Evolutionary conservation across 1,140 invertebrate genomes (phyloP).

Genomic region (Armadillidium nasatum): DNA sequence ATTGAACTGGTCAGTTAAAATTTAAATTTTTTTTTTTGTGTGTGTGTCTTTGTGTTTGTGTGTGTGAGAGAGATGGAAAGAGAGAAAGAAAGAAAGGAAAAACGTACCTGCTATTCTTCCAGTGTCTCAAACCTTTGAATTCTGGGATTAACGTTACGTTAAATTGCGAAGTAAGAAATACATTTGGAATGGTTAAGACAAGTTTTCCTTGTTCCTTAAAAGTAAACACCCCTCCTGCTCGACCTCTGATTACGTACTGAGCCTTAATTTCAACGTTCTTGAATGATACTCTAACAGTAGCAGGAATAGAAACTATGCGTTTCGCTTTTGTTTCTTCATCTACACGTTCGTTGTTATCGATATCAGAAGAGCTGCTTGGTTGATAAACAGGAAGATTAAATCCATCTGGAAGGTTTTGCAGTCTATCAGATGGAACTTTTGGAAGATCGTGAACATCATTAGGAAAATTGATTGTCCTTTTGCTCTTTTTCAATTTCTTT

Average conservation of each 20-base stretch:
- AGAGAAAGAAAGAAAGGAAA: background rate
- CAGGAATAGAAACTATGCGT: background rate
- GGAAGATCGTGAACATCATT: background rate
- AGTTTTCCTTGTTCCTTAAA: background rate
- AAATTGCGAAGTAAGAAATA: background rate
- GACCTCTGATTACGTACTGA: background rate
- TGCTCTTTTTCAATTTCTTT: background rate
- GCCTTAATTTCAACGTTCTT: background rate
- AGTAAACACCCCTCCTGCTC: background rate
- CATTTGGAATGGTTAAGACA: background rate
- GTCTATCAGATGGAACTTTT: no score
- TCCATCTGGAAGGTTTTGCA: no score
- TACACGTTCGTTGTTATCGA: no score
- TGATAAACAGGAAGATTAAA: no score
- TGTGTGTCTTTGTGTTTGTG: background rate
- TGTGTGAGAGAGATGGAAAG: background rate
- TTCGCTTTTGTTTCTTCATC: background rate
- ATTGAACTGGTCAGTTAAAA: no score
- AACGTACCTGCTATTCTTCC: background rate
- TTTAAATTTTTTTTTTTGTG: background rate
- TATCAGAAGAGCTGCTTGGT: no score
- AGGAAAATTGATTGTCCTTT: background rate
- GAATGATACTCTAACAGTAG: background rate
- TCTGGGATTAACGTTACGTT: background rate
- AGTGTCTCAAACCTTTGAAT: background rate